Evolutionary conservation across 2,888 invertebrate species (phyloP), one percentile per base, ranked within the genome.

Genomic region (Lasioglossum vierecki): DNA sequence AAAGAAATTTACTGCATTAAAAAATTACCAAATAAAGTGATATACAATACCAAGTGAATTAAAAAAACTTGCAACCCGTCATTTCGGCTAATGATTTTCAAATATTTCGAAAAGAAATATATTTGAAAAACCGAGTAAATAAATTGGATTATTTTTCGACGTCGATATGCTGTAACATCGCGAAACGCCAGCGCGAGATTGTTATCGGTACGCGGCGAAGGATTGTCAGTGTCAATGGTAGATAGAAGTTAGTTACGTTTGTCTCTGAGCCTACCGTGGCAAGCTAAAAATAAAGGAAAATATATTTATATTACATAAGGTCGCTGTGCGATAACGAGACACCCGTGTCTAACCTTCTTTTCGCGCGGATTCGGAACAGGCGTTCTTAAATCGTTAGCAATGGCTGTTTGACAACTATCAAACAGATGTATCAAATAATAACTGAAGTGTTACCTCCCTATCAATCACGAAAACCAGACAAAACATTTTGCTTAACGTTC

Each of bases 301-400:
- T 84, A 88, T 88, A 88, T 86, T 88, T 88, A 88, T 86, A 88
- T 88, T 85, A 85, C 80, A 83, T 80, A 88, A 88, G 57, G 35
- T 46, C 44, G 22, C 35, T 60, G 35, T 60, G 68, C 76, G 83
- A 88, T 88, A 88, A 88, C 81, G 75, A 80, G 46, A n/a, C 57
- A 3, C 49, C n/a, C 80, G 73, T 77, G 77, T 83, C 71, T 80
- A 84, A 60, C 76, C 85, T 66, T 22, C 18, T 74, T 75, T 71
- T 46, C 73, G 79, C 73, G 79, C 57, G 49, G 44, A 60, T 83
- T 68, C 60, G 66, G n/a, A 26, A 60, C 35, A 35, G 26, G 2
- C 35, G 39, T 22, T 49, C 35, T 63, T 11, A 15, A 75, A 83
- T 84, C 41, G 39, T 78, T 46, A 13, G 49, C 60, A 30, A 60